Percentiles rank a stretch among this genome's conserved stretches.
Conservation (phyloP, 2,797 vertebrate species). For the Cuculus canorus region DNA sequence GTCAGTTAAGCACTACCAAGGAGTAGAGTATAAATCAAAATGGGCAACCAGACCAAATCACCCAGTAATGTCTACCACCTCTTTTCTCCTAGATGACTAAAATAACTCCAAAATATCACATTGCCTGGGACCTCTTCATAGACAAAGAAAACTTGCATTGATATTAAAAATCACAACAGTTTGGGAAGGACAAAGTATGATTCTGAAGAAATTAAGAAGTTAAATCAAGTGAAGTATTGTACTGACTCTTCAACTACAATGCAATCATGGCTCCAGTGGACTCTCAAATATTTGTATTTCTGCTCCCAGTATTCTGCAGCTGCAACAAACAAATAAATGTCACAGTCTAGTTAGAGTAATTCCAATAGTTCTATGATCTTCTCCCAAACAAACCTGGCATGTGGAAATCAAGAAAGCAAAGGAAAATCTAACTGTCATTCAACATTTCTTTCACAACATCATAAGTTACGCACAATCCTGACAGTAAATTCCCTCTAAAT, state of each 20-base stretch:
- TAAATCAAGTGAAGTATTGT: background rate
- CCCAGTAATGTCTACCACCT: background rate
- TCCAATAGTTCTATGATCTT: background rate
- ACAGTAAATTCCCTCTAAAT: background rate
- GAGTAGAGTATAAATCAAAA: background rate
- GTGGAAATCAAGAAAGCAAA: background rate
- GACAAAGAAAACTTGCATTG: background rate
- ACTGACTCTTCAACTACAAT: background rate
- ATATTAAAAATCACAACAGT: background rate
- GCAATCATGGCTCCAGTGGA: background rate
- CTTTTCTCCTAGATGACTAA: background rate
- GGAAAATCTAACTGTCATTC: background rate
- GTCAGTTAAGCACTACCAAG: background rate
- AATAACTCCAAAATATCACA: background rate
- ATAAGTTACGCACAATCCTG: background rate
- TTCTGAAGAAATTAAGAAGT: background rate
- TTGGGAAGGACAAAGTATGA: background rate
- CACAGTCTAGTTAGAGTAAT: background rate
- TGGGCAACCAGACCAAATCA: background rate
- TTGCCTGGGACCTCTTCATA: background rate
- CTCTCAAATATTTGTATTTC: background rate
- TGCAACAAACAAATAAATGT: background rate
- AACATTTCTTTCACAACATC: background rate
- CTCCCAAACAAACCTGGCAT: background rate
- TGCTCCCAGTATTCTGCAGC: background rate